A percentile compares a stretch with the other conserved stretches of the same genome.
These are phyloP conservation scores for Oplegnathus fasciatus DNA, from an alignment of 2,113 vertebrate genomes.

Conservation along the genomic window DNA sequence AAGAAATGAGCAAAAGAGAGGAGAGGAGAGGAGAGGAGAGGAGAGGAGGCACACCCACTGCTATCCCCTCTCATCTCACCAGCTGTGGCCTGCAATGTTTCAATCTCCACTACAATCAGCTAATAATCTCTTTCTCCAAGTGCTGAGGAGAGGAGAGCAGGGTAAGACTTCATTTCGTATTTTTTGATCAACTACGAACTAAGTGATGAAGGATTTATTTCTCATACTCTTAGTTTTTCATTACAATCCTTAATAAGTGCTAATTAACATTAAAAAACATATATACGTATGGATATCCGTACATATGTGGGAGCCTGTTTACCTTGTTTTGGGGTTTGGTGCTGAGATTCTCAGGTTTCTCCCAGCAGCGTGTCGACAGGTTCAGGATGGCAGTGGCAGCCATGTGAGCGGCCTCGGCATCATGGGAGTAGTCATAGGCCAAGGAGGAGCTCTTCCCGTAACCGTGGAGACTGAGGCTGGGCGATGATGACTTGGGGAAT, in stretches of 20 bases:
- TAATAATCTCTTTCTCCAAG: slow-evolving; percentile 49
- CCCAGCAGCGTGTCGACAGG: slow-evolving; percentile 98
- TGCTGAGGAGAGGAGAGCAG: neutral
- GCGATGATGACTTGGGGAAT: slow-evolving; percentile 90
- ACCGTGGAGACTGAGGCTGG: slow-evolving; percentile 88
- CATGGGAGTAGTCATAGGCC: slow-evolving; percentile 94
- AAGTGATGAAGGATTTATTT: neutral
- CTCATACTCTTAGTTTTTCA: neutral
- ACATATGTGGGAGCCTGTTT: too few relatives aligned
- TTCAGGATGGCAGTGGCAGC: slow-evolving; percentile 98
- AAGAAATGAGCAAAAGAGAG: neutral
- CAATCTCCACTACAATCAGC: slow-evolving; percentile 57
- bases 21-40: too few relatives aligned
- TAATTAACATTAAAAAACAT: neutral
- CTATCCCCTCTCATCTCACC: slow-evolving; percentile 57
- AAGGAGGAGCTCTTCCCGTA: slow-evolving; percentile 88
- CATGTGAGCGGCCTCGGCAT: slow-evolving; percentile 98
- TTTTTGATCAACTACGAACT: neutral
- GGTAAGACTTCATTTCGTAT: neutral
- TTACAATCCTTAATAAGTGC: neutral
- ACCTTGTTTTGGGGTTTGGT: slow-evolving; percentile 94
- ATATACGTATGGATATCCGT: too few relatives aligned
- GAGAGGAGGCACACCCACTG: slow-evolving; percentile 42
- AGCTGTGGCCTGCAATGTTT: slow-evolving; percentile 67
- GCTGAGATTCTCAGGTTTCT: slow-evolving; percentile 97